Evolutionary conservation across 2,113 vertebrate species (phyloP).

Genomic region (Varanus salvator): DNA sequence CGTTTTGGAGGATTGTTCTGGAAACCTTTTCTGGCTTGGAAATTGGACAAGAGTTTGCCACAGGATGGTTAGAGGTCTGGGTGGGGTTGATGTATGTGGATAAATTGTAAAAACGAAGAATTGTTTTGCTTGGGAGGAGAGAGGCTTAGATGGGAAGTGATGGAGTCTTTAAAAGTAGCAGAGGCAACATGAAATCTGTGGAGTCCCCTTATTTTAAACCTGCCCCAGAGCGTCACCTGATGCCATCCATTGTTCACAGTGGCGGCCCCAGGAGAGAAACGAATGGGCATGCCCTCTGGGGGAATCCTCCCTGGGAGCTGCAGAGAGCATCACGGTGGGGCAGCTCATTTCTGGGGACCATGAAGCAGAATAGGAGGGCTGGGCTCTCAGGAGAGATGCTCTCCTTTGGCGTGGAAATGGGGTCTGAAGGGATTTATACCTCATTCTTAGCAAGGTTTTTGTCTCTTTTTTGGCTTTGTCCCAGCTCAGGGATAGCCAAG

Average conservation of each 20-base stretch:
- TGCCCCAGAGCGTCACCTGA: neutral
- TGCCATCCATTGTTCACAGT: neutral
- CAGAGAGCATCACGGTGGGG: too few species aligned
- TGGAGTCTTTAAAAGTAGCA: conserved; percentile 58
- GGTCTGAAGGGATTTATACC: too few species aligned
- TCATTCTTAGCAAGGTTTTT: too few species aligned
- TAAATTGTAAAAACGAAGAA: conserved; percentile 71
- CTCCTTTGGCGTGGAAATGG: too few species aligned
- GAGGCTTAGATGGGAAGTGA: conserved; percentile 41
- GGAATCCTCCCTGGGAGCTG: too few species aligned
- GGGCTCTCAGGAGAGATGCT: too few species aligned
- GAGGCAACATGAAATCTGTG: conserved; percentile 49
- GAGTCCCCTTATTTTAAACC: conserved; percentile 38
- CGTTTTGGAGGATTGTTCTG: conserved; percentile 71
- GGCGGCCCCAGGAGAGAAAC: neutral
- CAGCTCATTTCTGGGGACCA: too few species aligned
- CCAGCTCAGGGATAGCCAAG: too few species aligned
- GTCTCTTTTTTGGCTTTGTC: too few species aligned
- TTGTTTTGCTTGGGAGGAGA: conserved; percentile 69
- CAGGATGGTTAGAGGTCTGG: conserved; percentile 70
- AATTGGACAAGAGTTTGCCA: conserved; percentile 71
- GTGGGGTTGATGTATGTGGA: conserved; percentile 73
- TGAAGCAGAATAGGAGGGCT: too few species aligned
- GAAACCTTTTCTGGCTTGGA: conserved; percentile 76
- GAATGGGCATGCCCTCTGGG: too few species aligned